Base-by-base conservation (phyloP, 2,113 vertebrate species). In the Cnemophilus loriae region DNA sequence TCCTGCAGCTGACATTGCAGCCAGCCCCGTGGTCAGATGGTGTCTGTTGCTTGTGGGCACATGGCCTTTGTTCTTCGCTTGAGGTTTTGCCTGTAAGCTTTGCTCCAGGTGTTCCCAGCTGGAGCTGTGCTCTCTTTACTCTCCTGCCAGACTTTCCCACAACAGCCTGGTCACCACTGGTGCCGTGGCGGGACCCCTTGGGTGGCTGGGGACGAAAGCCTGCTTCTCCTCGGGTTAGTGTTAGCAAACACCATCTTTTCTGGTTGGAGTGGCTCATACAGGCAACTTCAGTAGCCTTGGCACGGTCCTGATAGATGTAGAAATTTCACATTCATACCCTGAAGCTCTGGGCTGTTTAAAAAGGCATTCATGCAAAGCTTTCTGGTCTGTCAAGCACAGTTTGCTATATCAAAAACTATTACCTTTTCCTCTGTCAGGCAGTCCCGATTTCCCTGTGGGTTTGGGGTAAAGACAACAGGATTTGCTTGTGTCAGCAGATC, bases 351-450 rank as follows among this genome's bases (percentile, higher is more conserved):
- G 55, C 46, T 93, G 26, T 39, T 85, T 83, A 24, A 49, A 52
- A 86, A 77, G 37, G 55, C 37, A 13, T 73, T 57, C 96, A 92
- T 94, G 96, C 88, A 92, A 95, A 95, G 63, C n/a, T 81, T 95
- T 93, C 92, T 95, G 88, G 83, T 94, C 83, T 95, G 68, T 70
- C 86, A 92, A 59, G 79, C 60, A 14, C 39, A 4, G 90, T 67
- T 77, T 30, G 46, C 71, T 89, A 0, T 86, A 92, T 86, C 83
- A 93, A 70, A 90, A 88, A 61, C 37, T 46, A 80, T 70, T 79
- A 41, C 71, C 67, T 88, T 94, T 80, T 55, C 50, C 55, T 89
- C 82, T 56, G 57, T 76, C 78, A 85, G 81, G 47, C 60, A 75
- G 33, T 61, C 75, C 79, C 28, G 0, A 42, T 83, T 88, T 88